These are phyloP conservation scores for Zaprionus davidi DNA, from an alignment of 1,140 invertebrate genomes.

Conservation along the genomic window DNA sequence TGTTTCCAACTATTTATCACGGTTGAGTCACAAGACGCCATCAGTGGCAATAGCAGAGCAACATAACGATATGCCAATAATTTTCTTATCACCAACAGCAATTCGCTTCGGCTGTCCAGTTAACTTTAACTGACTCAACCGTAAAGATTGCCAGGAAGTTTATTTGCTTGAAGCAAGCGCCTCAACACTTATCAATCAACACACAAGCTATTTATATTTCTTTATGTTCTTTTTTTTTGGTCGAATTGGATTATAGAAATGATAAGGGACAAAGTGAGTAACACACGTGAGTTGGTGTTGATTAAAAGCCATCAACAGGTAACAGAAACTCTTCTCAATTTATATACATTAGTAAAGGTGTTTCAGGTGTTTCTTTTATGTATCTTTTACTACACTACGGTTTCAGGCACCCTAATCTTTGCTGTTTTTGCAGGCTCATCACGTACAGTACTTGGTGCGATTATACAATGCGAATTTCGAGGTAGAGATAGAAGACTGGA, in stretches of 20 bases:
- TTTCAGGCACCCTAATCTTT: constrained; percentile 30
- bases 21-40: constrained; percentile 53
- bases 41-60: neutral
- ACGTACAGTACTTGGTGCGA: constrained; percentile 63
- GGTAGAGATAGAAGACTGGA: constrained; percentile 3
- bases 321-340: neutral
- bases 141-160: constrained; percentile 1
- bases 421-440: constrained; percentile 51
- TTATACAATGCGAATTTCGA: constrained; percentile 68
- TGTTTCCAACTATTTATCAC: neutral
- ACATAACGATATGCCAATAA: constrained; percentile 5
- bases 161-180: neutral
- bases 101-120: neutral
- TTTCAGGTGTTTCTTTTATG: neutral
- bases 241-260: constrained; percentile 2
- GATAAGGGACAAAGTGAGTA: neutral
- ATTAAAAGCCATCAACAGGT: neutral
- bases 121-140: neutral
- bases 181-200: constrained; percentile 7
- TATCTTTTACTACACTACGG: constrained; percentile 6
- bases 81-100: neutral
- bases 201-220: neutral
- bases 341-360: neutral
- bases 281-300: neutral
- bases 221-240: neutral